These are phyloP conservation scores for Leptopilina boulardi DNA, from an alignment of 1,140 invertebrate species.

Conservation along the genomic window DNA sequence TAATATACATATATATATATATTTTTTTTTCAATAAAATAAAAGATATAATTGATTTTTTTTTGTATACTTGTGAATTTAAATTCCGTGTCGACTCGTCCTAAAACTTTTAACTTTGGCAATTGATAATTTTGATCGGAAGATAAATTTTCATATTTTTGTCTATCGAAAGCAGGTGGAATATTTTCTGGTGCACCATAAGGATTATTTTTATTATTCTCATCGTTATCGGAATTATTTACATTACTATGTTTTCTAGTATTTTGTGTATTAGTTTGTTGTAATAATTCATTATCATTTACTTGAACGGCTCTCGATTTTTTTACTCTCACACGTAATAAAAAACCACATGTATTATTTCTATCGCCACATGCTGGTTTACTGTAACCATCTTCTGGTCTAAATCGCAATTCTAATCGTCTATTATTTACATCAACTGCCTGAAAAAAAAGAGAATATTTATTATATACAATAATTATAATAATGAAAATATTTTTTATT, in stretches of 20 bases:
- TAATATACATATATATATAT: no score
- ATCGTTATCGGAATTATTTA: constrained; percentile 15
- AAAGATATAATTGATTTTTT: constrained; percentile 23
- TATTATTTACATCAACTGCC: constrained; percentile 74
- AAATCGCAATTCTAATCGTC: constrained; percentile 86
- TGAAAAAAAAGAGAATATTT: constrained; percentile 57
- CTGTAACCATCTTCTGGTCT: constrained; percentile 91
- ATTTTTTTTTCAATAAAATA: constrained; percentile 39
- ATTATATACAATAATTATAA: constrained; percentile 47
- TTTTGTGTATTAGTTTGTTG: neutral
- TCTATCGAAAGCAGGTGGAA: constrained; percentile 51
- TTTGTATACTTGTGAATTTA: constrained; percentile 83
- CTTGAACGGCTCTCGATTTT: constrained; percentile 67
- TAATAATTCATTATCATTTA: constrained; percentile 53
- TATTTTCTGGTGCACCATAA: constrained; percentile 37
- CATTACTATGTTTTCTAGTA: constrained; percentile 37
- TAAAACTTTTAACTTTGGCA: constrained; percentile 77
- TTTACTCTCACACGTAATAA: constrained; percentile 85
- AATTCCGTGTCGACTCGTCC: constrained; percentile 83
- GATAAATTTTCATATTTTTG: constrained; percentile 63
- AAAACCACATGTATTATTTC: constrained; percentile 81
- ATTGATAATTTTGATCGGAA: constrained; percentile 56
- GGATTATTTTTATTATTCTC: constrained; percentile 28
- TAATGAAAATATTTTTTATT: no score
- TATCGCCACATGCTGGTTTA: constrained; percentile 86